These are phyloP conservation scores for Streptopelia turtur DNA, from an alignment of 2,797 vertebrate genomes.

Conservation along the genomic window DNA sequence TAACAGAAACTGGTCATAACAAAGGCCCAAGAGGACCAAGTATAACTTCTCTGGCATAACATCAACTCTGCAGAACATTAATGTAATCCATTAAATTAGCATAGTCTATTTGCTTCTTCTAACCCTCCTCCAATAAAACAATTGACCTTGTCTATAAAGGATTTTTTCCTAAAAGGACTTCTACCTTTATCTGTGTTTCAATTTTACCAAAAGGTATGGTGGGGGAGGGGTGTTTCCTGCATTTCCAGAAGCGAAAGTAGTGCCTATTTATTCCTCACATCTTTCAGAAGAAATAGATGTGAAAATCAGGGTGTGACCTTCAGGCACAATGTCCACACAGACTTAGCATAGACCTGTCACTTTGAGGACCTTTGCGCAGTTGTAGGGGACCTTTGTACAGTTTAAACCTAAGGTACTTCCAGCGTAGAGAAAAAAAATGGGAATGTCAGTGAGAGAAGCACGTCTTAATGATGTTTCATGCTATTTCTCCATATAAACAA, in stretches of 20 bases:
- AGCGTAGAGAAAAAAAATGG: background rate
- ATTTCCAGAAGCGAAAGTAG: background rate
- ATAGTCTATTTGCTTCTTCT: background rate
- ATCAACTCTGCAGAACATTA: background rate
- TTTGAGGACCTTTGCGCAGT: background rate
- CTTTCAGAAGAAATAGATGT: background rate
- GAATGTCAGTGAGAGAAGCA: background rate
- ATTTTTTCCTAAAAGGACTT: background rate
- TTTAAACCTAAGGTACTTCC: background rate
- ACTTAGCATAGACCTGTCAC: background rate
- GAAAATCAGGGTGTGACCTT: background rate
- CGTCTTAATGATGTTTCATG: background rate
- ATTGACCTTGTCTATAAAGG: background rate
- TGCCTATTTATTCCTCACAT: rapidly evolving
- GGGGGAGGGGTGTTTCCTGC: rapidly evolving
- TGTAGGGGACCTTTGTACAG: background rate
- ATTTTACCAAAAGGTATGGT: background rate
- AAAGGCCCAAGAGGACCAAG: background rate
- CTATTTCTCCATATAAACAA: background rate
- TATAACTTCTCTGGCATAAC: background rate
- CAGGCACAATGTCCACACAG: background rate
- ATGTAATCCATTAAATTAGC: background rate
- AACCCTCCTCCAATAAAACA: background rate
- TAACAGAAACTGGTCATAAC: background rate
- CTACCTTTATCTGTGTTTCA: background rate